These are phyloP conservation scores for Catocala nupta DNA, from an alignment of 2,888 invertebrate species.

Conservation along the genomic window DNA sequence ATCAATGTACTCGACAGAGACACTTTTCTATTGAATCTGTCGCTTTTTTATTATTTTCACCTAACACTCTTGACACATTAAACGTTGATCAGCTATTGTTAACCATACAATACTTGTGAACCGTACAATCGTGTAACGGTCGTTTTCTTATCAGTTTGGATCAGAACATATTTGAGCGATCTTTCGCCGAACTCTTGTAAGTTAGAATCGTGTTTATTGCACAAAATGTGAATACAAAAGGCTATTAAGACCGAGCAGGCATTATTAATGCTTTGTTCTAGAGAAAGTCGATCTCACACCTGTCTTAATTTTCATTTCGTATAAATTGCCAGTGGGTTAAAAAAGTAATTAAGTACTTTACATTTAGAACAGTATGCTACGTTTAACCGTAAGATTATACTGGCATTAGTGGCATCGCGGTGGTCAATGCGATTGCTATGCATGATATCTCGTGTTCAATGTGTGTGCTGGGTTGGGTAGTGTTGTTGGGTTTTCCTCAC, in stretches of 20 bases:
- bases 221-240: constrained; percentile 55
- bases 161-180: constrained; percentile 13
- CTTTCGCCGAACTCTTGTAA: constrained; percentile 25
- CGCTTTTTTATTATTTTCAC: neutral
- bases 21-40: neutral
- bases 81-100: constrained; percentile 35
- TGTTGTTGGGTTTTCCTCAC: too few species aligned
- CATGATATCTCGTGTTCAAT: too few species aligned
- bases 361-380: neutral
- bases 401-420: too few species aligned
- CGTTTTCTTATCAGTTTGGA: constrained; percentile 32
- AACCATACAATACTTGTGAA: constrained; percentile 41
- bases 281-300: constrained; percentile 63
- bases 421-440: too few species aligned
- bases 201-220: constrained; percentile 30
- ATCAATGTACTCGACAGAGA: constrained; percentile 10
- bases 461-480: too few species aligned
- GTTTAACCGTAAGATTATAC: too few species aligned
- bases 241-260: constrained; percentile 48
- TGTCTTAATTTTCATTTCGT: constrained; percentile 39
- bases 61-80: constrained; percentile 19
- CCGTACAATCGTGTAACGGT: constrained; percentile 40
- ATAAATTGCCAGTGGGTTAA: constrained; percentile 25
- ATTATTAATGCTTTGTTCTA: constrained; percentile 57
- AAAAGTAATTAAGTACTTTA: constrained; percentile 5